Percentiles rank a stretch among this genome's conserved stretches.
These are phyloP conservation scores for Eupeodes corollae DNA, from an alignment of 1,140 invertebrate species.

Conservation along the genomic window DNA sequence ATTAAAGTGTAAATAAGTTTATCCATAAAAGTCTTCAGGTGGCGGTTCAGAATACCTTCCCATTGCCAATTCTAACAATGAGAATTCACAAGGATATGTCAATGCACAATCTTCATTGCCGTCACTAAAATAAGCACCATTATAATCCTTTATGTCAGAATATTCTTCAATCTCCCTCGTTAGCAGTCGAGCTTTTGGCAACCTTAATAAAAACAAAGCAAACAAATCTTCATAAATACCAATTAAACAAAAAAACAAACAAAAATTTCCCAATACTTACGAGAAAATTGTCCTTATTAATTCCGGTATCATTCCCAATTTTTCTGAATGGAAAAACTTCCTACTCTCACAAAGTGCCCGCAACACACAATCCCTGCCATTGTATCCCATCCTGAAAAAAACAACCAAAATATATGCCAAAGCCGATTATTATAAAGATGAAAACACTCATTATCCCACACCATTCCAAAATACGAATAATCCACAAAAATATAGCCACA, in stretches of 20 bases:
- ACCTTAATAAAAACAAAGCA: slow-evolving; percentile 38
- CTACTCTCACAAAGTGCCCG: slow-evolving; percentile 64
- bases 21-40: slow-evolving; percentile 20
- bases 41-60: slow-evolving; percentile 50
- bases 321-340: slow-evolving; percentile 44
- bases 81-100: slow-evolving; percentile 55
- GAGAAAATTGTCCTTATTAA: slow-evolving; percentile 29
- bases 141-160: slow-evolving; percentile 52
- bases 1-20: neutral
- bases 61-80: slow-evolving; percentile 58
- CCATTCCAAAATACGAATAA: no score
- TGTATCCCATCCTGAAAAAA: slow-evolving; percentile 35
- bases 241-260: no score
- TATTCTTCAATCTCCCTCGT: slow-evolving; percentile 50
- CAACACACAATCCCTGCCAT: slow-evolving; percentile 54
- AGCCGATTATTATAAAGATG: no score
- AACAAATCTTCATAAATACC: neutral
- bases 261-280: slow-evolving; percentile 6
- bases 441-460: no score
- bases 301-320: slow-evolving; percentile 39
- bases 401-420: neutral
- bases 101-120: slow-evolving; percentile 43
- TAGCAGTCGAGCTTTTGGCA: slow-evolving; percentile 50
- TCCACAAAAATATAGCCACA: no score
- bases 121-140: slow-evolving; percentile 45